A percentile compares a stretch with the other conserved stretches of the same genome.
Evolutionary conservation across 2,888 invertebrate genomes (phyloP).

Genomic region (Thera britannica): DNA sequence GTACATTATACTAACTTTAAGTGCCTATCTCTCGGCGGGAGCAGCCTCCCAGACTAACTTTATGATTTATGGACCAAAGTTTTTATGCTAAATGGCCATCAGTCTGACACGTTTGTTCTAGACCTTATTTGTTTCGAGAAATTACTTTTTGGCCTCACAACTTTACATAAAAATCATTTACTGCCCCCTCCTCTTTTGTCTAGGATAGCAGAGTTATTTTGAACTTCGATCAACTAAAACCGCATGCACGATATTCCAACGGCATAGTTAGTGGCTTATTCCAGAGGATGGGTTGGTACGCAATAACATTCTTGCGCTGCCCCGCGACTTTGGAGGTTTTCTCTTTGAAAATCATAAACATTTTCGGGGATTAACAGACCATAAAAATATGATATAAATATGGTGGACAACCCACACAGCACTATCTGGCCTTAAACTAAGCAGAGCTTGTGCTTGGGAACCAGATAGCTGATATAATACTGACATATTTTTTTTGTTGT

Average conservation of each 20-base stretch:
- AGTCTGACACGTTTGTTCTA: slow-evolving; percentile 33
- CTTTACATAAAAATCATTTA: not conserved
- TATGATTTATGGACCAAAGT: slow-evolving; percentile 62
- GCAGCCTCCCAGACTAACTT: slow-evolving; percentile 52
- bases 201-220: not conserved
- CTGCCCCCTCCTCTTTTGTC: not conserved
- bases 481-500: too few species aligned
- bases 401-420: too few species aligned
- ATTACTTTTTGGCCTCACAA: slow-evolving; percentile 27
- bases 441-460: too few species aligned
- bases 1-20: slow-evolving; percentile 60
- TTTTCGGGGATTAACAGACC: too few species aligned
- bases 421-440: too few species aligned
- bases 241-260: not conserved
- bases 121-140: slow-evolving; percentile 43
- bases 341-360: too few species aligned
- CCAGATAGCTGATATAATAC: too few species aligned
- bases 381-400: too few species aligned
- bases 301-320: not conserved
- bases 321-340: not conserved
- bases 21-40: slow-evolving; percentile 56
- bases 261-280: not conserved
- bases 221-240: not conserved
- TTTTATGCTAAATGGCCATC: slow-evolving; percentile 49
- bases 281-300: not conserved